Conservation (phyloP, 2,888 invertebrate species). For the Caradrina kadenii region DNA sequence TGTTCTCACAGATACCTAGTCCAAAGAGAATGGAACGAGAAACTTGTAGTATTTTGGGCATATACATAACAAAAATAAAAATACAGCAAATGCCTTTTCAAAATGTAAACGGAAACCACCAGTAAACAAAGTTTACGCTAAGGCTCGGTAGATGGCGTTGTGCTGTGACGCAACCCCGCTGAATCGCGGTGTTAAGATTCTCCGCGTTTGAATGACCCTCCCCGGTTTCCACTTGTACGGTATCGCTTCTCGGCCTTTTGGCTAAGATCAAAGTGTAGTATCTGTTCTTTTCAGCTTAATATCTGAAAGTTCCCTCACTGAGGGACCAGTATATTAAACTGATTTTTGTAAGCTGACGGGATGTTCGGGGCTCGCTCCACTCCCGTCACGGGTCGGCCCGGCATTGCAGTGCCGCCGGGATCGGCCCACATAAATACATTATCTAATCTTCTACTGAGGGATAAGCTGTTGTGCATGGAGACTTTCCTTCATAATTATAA, state of each 20-base stretch:
- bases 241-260: slow-evolving; percentile 1
- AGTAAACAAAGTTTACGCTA: not conserved
- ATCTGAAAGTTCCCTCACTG: slow-evolving; percentile 13
- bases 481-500: too few relatives aligned
- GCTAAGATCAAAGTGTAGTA: slow-evolving; percentile 13
- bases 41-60: too few relatives aligned
- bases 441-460: not conserved
- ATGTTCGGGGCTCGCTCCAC: slow-evolving; percentile 12
- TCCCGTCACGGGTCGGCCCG: slow-evolving; percentile 11
- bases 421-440: slow-evolving; percentile 1
- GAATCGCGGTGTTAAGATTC: slow-evolving; percentile 1
- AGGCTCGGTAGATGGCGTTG: not conserved
- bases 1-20: not conserved
- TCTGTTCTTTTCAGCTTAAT: slow-evolving; percentile 13
- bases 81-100: too few relatives aligned
- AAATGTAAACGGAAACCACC: too few relatives aligned
- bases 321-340: slow-evolving; percentile 10
- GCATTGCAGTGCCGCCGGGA: slow-evolving; percentile 13
- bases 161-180: not conserved
- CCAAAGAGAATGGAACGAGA: not conserved
- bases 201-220: not conserved
- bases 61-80: too few relatives aligned
- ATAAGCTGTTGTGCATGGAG: too few relatives aligned
- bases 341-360: slow-evolving; percentile 5
- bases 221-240: not conserved